Base-by-base conservation (phyloP, 2,888 invertebrate genomes). In the Pandemis cinnamomeana region DNA sequence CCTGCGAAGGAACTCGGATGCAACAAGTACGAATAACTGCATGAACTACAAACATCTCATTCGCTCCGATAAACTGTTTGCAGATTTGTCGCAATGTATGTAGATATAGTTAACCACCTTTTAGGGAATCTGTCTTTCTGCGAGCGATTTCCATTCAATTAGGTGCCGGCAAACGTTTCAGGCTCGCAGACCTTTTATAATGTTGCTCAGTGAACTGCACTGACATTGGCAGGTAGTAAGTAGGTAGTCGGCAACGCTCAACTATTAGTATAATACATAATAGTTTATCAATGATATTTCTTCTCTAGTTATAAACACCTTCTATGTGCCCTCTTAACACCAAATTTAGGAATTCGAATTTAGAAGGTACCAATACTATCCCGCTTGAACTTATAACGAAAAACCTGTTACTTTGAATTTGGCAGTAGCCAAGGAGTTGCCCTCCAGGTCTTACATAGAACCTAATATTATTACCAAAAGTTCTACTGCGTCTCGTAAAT, bases 121-220 rank as follows among this genome's bases (percentile, higher is more conserved):
- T 20, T 48, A 55, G n/a, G 51, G 7, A 60, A 53, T 36, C 55
- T 46, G 58, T 61, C 69, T 53, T 42, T 67, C 20, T 46, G 36
- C 20, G 58, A 36, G 67, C 70, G 71, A 66, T 77, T 79, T 78
- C 77, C 78, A 79, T 75, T 75, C 76, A 77, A 78, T 80, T 78
- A 78, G 73, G 77, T 80, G 77, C 62, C 55, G 41, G 48, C 72
- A 67, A 42, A 53, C 67, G 66, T 69, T 71, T 64, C 60, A 67
- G 75, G 73, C 70, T 42, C 61, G 60, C 48, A 71, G 76, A 76
- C 77, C 77, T 79, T 78, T 75, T 71, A 71, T 67, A 70, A 71
- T 71, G 68, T 58, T 76, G 71, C 44, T n/a, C 73, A 76, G 48
- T 75, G 77, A 77, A 48, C 76, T 61, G 77, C 27, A 69, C 61